These are phyloP conservation scores for Silurus aristotelis DNA, from an alignment of 2,797 vertebrate species.

Conservation along the genomic window DNA sequence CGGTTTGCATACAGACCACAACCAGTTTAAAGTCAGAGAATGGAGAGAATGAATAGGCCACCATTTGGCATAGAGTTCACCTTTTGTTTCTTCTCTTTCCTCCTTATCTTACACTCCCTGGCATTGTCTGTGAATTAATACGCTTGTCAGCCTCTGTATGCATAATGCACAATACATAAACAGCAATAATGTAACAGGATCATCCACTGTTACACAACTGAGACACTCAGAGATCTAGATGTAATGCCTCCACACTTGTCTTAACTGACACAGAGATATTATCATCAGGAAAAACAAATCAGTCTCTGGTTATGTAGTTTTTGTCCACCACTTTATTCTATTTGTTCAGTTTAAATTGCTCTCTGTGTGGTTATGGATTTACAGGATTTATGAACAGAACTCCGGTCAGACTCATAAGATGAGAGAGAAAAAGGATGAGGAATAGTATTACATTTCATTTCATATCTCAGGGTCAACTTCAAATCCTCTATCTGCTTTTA, in stretches of 20 bases:
- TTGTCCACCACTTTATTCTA: not conserved
- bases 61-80: no score
- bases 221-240: not conserved
- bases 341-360: not conserved
- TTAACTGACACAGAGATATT: not conserved
- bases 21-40: not conserved
- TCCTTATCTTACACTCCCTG: conserved; percentile 35
- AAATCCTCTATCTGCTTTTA: conserved; percentile 18
- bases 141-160: conserved; percentile 32
- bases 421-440: not conserved
- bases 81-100: not conserved
- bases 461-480: not conserved
- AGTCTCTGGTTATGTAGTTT: not conserved
- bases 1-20: not conserved
- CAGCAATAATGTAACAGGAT: conserved; percentile 49
- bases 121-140: conserved; percentile 28
- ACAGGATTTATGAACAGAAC: not conserved
- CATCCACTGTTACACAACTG: conserved; percentile 7
- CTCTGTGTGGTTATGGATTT: not conserved
- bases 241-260: not conserved
- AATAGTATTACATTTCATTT: not conserved
- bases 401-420: not conserved
- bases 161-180: conserved; percentile 50
- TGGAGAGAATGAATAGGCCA: not conserved
- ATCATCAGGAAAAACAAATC: not conserved